phyloP scores from a whole-genome alignment of 2,888 invertebrate genomes.

The Drosophila mulleri region DNA sequence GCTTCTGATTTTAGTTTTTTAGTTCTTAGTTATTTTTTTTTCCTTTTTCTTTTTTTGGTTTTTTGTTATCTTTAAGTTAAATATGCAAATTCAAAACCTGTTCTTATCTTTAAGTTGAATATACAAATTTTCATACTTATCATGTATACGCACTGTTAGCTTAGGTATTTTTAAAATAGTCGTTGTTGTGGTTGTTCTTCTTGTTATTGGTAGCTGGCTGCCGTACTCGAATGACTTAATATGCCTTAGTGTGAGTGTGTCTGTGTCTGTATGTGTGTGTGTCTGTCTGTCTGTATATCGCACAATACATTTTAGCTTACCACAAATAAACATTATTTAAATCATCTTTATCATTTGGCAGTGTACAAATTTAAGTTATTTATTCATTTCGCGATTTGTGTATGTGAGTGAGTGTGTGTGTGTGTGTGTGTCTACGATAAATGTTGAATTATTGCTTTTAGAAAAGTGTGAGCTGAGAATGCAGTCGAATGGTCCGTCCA shows the following conservation, averaged over 20 bases:
- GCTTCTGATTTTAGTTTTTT: constrained; percentile 34
- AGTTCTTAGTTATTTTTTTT: constrained; percentile 19
- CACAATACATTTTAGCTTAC: constrained; percentile 64
- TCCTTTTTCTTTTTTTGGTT: constrained; percentile 18
- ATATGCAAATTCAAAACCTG: constrained; percentile 77
- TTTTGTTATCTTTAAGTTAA: constrained; percentile 55
- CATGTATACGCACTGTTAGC: constrained; percentile 70
- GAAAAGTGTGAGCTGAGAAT: constrained; percentile 45
- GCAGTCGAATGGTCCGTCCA: constrained; percentile 34
- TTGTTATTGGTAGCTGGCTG: constrained; percentile 65
- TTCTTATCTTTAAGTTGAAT: constrained; percentile 74
- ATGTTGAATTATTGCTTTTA: constrained; percentile 67
- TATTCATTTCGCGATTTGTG: constrained; percentile 39
- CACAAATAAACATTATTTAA: constrained; percentile 57
- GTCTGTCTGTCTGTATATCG: constrained; percentile 35
- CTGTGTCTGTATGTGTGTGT: constrained; percentile 26
- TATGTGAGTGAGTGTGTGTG: constrained; percentile 15
- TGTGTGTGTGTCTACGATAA: constrained; percentile 34
- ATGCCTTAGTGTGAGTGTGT: constrained; percentile 17
- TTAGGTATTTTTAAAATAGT: constrained; percentile 80
- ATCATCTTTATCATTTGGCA: constrained; percentile 72
- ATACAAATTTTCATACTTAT: constrained; percentile 73
- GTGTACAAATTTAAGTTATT: constrained; percentile 75
- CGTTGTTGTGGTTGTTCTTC: constrained; percentile 72
- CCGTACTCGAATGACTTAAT: constrained; percentile 44